These are phyloP conservation scores for Petaurus breviceps DNA, from an alignment of 2,113 vertebrate species.

Conservation along the genomic window DNA sequence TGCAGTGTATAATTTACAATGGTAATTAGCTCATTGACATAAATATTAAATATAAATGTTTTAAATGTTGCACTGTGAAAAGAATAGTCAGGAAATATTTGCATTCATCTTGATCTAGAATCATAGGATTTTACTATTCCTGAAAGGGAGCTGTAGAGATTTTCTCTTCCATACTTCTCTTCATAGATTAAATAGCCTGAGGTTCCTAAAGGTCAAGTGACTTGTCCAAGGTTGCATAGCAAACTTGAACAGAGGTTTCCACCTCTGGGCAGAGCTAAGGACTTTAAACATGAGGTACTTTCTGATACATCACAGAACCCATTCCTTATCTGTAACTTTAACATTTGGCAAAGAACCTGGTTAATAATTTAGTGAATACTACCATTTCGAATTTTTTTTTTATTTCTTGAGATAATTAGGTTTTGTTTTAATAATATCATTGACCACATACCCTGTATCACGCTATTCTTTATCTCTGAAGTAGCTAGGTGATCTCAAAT, in stretches of 20 bases:
- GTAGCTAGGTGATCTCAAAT: slow-evolving; percentile 22
- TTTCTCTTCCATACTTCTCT: not conserved
- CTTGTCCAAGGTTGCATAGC: not conserved
- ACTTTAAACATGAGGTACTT: not conserved
- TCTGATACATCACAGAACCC: not conserved
- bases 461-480: slow-evolving; percentile 42
- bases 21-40: slow-evolving; percentile 31
- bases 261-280: not conserved
- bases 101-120: not conserved
- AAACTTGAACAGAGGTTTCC: not conserved
- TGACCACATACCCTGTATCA: not conserved
- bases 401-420: not conserved
- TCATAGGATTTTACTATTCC: not conserved
- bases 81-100: slow-evolving; percentile 18
- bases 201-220: not conserved
- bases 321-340: not conserved
- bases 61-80: slow-evolving; percentile 21
- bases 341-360: not conserved
- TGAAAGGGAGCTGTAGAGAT: not conserved
- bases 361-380: not conserved
- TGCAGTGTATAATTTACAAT: not conserved
- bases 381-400: slow-evolving; percentile 38
- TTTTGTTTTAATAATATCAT: slow-evolving; percentile 51
- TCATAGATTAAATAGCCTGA: not conserved
- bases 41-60: not conserved